Base-by-base conservation (phyloP, 2,888 invertebrate genomes). In the Desoria tigrina region DNA sequence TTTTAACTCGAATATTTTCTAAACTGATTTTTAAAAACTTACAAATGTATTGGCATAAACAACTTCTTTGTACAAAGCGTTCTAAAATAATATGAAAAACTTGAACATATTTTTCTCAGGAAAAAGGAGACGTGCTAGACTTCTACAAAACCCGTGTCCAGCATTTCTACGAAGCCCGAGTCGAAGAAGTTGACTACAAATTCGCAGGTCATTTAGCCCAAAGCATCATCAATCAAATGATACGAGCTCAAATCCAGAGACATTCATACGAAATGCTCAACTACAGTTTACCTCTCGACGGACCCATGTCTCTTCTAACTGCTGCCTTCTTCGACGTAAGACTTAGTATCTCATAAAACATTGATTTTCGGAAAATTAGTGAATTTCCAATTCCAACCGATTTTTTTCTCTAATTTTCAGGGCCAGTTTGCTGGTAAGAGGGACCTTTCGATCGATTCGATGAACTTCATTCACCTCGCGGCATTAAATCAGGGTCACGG, bases 121-220 rank as follows among this genome's bases (percentile, higher is more conserved):
- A 84, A 27, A 92, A 89, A 78, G 90, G 91, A 0, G 89, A 89
- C 79, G 84, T 92, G 42, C 81, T 92, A 71, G 89, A 89, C 11
- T 93, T 93, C 80, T 94, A 92, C 79, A 92, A 92, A 78, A 91
- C 92, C 78, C 85, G 92, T 77, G 90, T 89, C 0, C 89, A 89
- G 74, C 91, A 92, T 74, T 90, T 93, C 75, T 94, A 94, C 78
- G 89, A 90, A 71, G 92, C 92, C 0, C 88, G 90, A 65, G 91
- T 92, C 0, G 90, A 92, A 78, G 92, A 93, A 80, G 87, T 90
- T 0, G 89, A 90, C 75, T 92, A 91, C 78, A 88, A 88, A 73
- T 85, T 89, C 26, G 89, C 93, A 28, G 89, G 90, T 63, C 92
- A 92, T 76, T 86, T 90, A 2, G 87, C 91, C n/a, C 83, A 92